Evolutionary conservation across 92 coral and sea anemone species (phyloP).

Genomic region (Zoanthus sociatus): DNA sequence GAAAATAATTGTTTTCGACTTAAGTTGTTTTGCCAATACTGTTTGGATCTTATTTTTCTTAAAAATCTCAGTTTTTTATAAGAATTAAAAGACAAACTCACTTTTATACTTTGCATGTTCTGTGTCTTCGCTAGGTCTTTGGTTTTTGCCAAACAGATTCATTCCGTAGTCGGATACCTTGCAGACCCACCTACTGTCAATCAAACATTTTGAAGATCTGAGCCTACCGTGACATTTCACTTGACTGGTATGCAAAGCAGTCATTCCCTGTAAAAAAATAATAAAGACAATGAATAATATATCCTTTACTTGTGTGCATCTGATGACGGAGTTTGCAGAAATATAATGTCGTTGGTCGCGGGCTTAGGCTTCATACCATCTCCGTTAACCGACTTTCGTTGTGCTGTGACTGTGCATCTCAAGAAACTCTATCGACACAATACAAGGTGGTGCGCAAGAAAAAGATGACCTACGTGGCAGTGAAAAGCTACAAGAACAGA

Average conservation of each 20-base stretch:
- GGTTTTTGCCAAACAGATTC: not conserved
- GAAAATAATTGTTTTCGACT: too few species aligned
- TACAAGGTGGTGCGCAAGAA: too few species aligned
- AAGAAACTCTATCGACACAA: too few species aligned
- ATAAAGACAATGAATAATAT: not conserved
- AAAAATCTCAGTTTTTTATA: not conserved
- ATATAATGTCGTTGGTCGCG: too few species aligned
- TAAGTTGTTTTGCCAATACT: too few species aligned
- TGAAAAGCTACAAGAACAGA: too few species aligned
- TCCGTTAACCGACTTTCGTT: too few species aligned
- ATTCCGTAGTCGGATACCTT: constrained; percentile 36
- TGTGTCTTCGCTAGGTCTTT: not conserved
- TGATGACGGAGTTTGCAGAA: too few species aligned
- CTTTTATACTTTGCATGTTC: constrained; percentile 27
- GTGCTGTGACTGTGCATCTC: too few species aligned
- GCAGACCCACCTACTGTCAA: constrained; percentile 44
- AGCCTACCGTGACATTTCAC: constrained; percentile 34
- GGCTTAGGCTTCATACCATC: too few species aligned
- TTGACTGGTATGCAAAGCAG: constrained; percentile 20
- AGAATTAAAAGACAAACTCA: not conserved
- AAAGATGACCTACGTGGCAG: too few species aligned
- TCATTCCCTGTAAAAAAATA: constrained; percentile 27
- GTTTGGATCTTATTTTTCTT: too few species aligned
- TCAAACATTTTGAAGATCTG: constrained; percentile 33
- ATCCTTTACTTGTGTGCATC: not conserved